These are phyloP conservation scores for Stenotaenia linearis DNA, from an alignment of 2,888 invertebrate species.

Conservation along the genomic window DNA sequence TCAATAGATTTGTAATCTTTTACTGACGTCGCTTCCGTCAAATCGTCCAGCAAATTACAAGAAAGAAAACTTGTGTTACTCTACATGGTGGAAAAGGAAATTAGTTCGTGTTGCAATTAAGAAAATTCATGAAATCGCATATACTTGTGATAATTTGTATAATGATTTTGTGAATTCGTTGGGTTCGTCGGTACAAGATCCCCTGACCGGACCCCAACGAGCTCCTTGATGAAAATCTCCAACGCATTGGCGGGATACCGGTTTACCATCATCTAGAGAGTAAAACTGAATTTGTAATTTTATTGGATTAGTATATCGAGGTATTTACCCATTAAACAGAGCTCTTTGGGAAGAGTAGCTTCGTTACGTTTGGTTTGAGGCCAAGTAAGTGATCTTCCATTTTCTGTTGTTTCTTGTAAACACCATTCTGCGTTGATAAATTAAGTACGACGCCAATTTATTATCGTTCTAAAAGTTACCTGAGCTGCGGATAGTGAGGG, in stretches of 20 bases:
- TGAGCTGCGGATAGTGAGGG: not conserved
- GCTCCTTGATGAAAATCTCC: conserved; percentile 13
- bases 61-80: too few relatives aligned
- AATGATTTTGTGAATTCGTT: not conserved
- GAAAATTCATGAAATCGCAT: too few relatives aligned
- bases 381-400: not conserved
- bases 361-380: not conserved
- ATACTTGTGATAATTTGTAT: not conserved
- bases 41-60: not conserved
- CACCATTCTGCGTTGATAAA: too few relatives aligned
- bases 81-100: too few relatives aligned
- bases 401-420: not conserved
- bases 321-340: not conserved
- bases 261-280: not conserved
- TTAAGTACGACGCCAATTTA: too few relatives aligned
- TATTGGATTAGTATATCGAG: not conserved
- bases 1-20: not conserved
- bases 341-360: not conserved
- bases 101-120: too few relatives aligned
- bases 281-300: not conserved
- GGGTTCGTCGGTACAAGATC: not conserved
- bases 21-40: not conserved
- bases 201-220: not conserved
- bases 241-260: not conserved
- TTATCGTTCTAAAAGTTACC: too few relatives aligned